Percentiles rank a stretch among this genome's conserved stretches.
These are phyloP conservation scores for Periphyllus acericola DNA, from an alignment of 2,888 invertebrate genomes.

Conservation along the genomic window DNA sequence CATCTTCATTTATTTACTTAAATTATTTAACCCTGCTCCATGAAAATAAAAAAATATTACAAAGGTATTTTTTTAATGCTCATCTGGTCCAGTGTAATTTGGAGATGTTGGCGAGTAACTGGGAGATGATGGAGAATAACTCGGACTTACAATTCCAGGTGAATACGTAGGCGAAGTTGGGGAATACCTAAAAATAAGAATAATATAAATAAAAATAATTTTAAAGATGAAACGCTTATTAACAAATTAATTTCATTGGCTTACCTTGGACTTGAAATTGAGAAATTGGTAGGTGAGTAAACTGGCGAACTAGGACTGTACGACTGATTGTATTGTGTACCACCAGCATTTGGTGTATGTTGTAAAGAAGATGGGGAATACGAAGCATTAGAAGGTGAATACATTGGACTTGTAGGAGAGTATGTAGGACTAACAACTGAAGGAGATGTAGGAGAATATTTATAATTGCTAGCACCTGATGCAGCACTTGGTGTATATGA, in stretches of 20 bases:
- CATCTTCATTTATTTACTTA: background rate
- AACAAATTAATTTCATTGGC: background rate
- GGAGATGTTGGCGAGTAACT: slow-evolving; percentile 79
- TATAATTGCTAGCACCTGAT: slow-evolving; percentile 70
- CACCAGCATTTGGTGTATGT: slow-evolving; percentile 32
- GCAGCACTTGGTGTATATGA: slow-evolving; percentile 69
- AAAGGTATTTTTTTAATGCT: background rate
- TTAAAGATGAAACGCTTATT: background rate
- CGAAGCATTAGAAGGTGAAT: slow-evolving; percentile 77
- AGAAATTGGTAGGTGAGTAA: slow-evolving; percentile 76
- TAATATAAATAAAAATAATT: background rate
- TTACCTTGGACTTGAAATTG: slow-evolving; percentile 53
- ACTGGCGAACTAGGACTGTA: slow-evolving; percentile 73
- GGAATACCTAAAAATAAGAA: slow-evolving; percentile 67
- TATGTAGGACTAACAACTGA: slow-evolving; percentile 83
- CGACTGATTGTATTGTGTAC: slow-evolving; percentile 67
- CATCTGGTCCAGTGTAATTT: slow-evolving; percentile 68
- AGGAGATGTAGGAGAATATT: slow-evolving; percentile 87
- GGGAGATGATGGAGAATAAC: slow-evolving; percentile 83
- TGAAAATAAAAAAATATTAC: slow-evolving; percentile 1
- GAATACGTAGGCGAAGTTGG: slow-evolving; percentile 79
- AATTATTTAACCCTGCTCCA: slow-evolving; percentile 26
- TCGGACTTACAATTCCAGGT: slow-evolving; percentile 78
- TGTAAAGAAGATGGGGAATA: slow-evolving; percentile 69
- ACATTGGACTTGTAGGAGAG: slow-evolving; percentile 82